Evolutionary conservation across 2,797 vertebrate species (phyloP).

Genomic region (Melanotaenia maccullochi): DNA sequence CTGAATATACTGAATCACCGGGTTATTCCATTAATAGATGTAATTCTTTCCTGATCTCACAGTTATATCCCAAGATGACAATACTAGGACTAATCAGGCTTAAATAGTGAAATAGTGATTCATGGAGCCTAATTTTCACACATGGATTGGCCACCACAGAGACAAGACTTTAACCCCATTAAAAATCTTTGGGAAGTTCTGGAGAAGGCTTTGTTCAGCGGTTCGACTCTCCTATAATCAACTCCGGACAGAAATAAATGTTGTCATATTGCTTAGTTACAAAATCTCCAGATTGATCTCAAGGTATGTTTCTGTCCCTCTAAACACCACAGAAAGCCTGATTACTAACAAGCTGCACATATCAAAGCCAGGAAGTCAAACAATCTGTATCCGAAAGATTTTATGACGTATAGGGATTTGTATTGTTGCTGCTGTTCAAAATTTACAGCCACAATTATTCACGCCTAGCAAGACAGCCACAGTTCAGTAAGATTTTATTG

Average conservation of each 20-base stretch:
- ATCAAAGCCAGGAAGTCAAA: slow-evolving; percentile 73
- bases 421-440: slow-evolving; percentile 72
- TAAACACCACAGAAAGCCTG: slow-evolving; percentile 31
- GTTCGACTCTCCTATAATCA: too few species aligned
- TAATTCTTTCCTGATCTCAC: too few species aligned
- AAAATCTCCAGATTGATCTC: slow-evolving; percentile 25
- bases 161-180: too few species aligned
- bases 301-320: slow-evolving; percentile 41
- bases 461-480: slow-evolving; percentile 67
- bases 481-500: slow-evolving; percentile 71
- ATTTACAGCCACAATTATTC: slow-evolving; percentile 83
- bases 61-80: too few species aligned
- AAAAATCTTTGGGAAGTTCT: too few species aligned
- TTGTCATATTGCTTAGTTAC: background rate
- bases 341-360: slow-evolving; percentile 49
- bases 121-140: too few species aligned
- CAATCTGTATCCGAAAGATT: slow-evolving; percentile 84
- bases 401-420: slow-evolving; percentile 77
- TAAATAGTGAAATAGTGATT: too few species aligned
- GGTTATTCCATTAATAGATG: too few species aligned
- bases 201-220: too few species aligned
- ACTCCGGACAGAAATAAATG: background rate
- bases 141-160: too few species aligned
- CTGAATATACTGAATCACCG: too few species aligned
- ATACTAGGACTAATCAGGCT: too few species aligned